Percentiles rank a stretch among this genome's conserved stretches.
These are phyloP conservation scores for Meriones psammophilus DNA, from an alignment of 2,797 vertebrate species.

Conservation along the genomic window DNA sequence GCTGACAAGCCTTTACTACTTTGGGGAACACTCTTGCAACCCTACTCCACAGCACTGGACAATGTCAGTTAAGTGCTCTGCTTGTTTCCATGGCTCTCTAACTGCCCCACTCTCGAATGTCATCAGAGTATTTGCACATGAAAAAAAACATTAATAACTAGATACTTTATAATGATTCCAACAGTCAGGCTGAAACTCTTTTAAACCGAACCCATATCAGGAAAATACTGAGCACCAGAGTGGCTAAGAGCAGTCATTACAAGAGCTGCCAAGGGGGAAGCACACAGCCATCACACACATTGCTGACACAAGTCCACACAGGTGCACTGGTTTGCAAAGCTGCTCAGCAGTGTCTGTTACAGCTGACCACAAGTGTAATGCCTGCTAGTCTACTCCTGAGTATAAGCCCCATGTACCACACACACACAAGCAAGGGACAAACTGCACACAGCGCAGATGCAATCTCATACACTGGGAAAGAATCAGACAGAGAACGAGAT, in stretches of 20 bases:
- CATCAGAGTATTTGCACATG: not conserved
- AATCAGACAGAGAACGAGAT: not conserved
- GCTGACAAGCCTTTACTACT: not conserved
- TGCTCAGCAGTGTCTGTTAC: not conserved
- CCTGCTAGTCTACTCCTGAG: not conserved
- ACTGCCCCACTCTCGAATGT: not conserved
- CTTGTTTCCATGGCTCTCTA: not conserved
- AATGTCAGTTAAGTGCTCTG: not conserved
- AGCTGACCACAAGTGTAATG: not conserved
- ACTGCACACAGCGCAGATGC: not conserved
- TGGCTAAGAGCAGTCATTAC: not conserved
- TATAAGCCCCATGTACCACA: not conserved
- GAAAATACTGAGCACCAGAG: not conserved
- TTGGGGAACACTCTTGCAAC: not conserved
- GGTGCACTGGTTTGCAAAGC: not conserved
- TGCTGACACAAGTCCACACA: not conserved
- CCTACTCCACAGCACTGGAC: not conserved
- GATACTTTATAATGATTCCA: not conserved
- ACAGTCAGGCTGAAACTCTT: not conserved
- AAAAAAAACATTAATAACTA: conserved; percentile 12
- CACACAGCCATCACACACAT: not conserved
- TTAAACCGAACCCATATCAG: not conserved
- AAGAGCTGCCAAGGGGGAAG: not conserved
- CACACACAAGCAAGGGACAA: not conserved
- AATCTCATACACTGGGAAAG: not conserved